These are phyloP conservation scores for Spea multiplicata DNA, from an alignment of 2,113 vertebrate genomes.

Conservation along the genomic window DNA sequence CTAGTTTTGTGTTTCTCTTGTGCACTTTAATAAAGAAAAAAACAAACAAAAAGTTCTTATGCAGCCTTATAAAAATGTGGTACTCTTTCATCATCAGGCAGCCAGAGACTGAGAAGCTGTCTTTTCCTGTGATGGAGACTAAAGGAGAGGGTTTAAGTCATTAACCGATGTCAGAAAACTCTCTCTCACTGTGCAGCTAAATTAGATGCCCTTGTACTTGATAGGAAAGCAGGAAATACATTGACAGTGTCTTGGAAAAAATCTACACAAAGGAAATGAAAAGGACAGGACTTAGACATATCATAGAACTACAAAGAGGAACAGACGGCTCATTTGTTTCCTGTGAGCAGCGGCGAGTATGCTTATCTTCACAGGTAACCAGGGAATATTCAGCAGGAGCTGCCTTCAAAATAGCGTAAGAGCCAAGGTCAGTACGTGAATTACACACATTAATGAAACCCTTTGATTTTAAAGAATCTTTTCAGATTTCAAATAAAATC, in stretches of 20 bases:
- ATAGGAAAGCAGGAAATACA: conserved; percentile 8
- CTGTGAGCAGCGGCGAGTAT: not conserved
- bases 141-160: conserved; percentile 10
- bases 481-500: not conserved
- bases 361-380: conserved; percentile 31
- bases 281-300: conserved; percentile 10
- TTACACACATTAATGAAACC: not conserved
- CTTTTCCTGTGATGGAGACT: not conserved
- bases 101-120: not conserved
- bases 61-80: not conserved
- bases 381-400: conserved; percentile 4
- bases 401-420: not conserved
- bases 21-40: too few relatives aligned
- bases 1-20: too few relatives aligned
- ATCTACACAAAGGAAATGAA: conserved; percentile 20
- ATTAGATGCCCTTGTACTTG: conserved; percentile 18
- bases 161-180: conserved; percentile 8
- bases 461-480: not conserved
- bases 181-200: conserved; percentile 4
- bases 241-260: conserved; percentile 5
- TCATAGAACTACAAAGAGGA: conserved; percentile 29
- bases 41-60: too few relatives aligned
- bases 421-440: conserved; percentile 9
- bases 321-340: conserved; percentile 34
- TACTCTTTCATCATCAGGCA: not conserved